Evolutionary conservation across 1,140 invertebrate genomes (phyloP).

Genomic region (Campoletis sonorensis): DNA sequence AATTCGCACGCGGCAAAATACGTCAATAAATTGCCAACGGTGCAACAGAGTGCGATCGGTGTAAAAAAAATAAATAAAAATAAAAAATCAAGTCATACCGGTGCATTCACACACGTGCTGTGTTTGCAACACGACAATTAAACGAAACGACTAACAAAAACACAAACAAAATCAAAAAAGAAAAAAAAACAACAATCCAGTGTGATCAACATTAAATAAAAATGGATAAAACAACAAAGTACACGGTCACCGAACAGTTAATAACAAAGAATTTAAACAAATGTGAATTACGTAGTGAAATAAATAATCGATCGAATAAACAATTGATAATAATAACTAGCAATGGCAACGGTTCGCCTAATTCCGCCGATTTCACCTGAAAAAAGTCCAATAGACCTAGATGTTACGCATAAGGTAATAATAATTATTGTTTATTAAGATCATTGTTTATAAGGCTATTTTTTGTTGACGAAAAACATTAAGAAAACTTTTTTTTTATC

Average conservation of each 20-base stretch:
- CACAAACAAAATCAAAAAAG: constrained; percentile 16
- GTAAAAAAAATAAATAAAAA: background rate
- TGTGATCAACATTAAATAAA: constrained; percentile 19
- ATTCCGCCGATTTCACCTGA: constrained; percentile 54
- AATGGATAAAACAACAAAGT: constrained; percentile 38
- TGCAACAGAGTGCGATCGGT: too few relatives aligned
- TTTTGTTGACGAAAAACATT: background rate
- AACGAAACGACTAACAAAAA: background rate
- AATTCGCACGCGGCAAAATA: background rate
- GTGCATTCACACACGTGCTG: constrained; percentile 6
- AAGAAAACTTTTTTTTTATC: background rate
- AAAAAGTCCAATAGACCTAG: constrained; percentile 44
- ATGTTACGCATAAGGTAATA: constrained; percentile 53
- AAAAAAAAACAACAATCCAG: background rate
- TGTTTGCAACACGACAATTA: background rate
- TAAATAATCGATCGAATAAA: constrained; percentile 48
- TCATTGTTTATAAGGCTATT: background rate
- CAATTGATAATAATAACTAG: constrained; percentile 48
- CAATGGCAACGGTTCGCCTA: constrained; percentile 52
- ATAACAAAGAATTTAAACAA: constrained; percentile 35
- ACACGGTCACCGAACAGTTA: constrained; percentile 31
- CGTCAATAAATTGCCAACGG: too few relatives aligned
- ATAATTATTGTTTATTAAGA: background rate
- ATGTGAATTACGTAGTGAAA: constrained; percentile 40
- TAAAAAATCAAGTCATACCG: background rate